Percentiles rank a stretch among this genome's conserved stretches.
phyloP scores from a whole-genome alignment of 2,113 vertebrate species.

The Pristiophorus japonicus region DNA sequence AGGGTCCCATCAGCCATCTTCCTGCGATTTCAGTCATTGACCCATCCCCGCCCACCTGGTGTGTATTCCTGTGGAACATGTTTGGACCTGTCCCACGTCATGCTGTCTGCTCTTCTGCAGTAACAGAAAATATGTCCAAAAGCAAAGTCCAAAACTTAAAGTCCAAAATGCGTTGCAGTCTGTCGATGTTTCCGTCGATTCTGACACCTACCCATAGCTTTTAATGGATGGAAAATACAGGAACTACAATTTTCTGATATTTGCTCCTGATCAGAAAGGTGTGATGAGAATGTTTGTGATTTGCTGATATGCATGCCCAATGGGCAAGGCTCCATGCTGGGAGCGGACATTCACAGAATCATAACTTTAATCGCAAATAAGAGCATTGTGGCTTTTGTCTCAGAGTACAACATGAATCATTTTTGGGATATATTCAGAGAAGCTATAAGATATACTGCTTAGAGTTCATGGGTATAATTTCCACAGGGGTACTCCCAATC shows the following conservation, averaged over 20 bases:
- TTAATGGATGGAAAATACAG: background rate
- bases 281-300: background rate
- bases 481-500: background rate
- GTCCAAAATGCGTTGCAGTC: too few species aligned
- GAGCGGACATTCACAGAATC: background rate
- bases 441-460: background rate
- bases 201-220: too few species aligned
- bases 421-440: background rate
- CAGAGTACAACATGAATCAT: background rate
- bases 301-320: background rate
- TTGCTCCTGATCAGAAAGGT: background rate
- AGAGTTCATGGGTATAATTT: background rate
- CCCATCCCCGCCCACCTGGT: too few species aligned
- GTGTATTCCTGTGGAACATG: too few species aligned
- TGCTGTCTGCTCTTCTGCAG: too few species aligned
- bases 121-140: too few species aligned
- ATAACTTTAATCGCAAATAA: background rate
- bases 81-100: too few species aligned
- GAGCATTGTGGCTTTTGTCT: background rate
- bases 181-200: too few species aligned
- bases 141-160: too few species aligned
- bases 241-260: background rate
- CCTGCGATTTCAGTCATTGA: too few species aligned
- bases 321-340: too few species aligned
- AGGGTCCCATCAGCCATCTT: too few species aligned